phyloP scores from a whole-genome alignment of 2,888 invertebrate genomes.

The Agonopterix subpropinquella region DNA sequence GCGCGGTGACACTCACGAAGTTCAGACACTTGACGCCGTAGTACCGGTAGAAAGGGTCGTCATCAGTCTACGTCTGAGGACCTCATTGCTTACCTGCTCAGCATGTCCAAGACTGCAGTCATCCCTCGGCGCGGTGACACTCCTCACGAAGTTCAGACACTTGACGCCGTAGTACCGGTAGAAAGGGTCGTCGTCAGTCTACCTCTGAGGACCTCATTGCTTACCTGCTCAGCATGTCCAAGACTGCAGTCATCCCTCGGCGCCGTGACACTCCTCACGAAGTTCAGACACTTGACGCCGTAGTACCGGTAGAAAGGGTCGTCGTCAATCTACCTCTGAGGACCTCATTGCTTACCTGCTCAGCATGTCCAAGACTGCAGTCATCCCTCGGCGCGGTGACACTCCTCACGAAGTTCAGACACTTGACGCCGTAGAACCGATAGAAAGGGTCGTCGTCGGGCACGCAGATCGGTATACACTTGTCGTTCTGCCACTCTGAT shows the following conservation, averaged over 20 bases:
- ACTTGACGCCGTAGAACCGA: conserved; percentile 57
- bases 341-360: conserved; percentile 66
- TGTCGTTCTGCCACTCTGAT: conserved; percentile 66
- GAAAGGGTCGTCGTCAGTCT: conserved; percentile 66
- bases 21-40: too few relatives aligned
- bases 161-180: conserved; percentile 60
- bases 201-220: too few relatives aligned
- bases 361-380: conserved; percentile 73
- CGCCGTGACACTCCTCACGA: too few relatives aligned
- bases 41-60: too few relatives aligned
- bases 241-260: too few relatives aligned
- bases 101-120: conserved; percentile 75
- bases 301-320: too few relatives aligned
- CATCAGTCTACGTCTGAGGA: too few relatives aligned
- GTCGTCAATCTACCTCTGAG: too few relatives aligned
- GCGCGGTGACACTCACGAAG: too few relatives aligned
- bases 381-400: conserved; percentile 72
- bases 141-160: conserved; percentile 78
- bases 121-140: conserved; percentile 70
- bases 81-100: conserved; percentile 66
- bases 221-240: too few relatives aligned
- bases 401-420: conserved; percentile 78
- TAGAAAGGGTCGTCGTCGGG: conserved; percentile 74
- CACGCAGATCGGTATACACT: conserved; percentile 76
- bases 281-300: too few relatives aligned